A percentile compares a stretch with the other conserved stretches of the same genome.
phyloP scores from a whole-genome alignment of 2,113 vertebrate genomes.

The Oxyruncus cristatus region DNA sequence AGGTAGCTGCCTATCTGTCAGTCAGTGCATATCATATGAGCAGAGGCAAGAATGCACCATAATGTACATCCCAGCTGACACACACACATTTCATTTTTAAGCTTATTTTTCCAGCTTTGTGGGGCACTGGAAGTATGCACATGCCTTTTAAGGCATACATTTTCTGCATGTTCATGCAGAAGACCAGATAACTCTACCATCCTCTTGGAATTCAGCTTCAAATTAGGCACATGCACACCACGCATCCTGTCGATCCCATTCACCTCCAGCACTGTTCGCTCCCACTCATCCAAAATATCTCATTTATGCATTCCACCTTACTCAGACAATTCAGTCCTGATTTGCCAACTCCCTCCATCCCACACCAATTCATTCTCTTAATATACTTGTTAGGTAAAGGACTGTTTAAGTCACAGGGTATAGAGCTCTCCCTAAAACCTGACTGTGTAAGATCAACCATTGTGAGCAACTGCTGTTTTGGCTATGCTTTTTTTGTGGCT shows the following conservation, averaged over 20 bases:
- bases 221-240: background rate
- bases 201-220: background rate
- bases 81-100: background rate
- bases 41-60: background rate
- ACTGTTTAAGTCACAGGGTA: background rate
- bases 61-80: background rate
- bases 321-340: background rate
- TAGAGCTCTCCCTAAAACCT: background rate
- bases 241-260: background rate
- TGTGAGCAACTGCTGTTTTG: background rate
- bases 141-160: background rate
- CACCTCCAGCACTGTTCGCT: background rate
- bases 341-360: background rate
- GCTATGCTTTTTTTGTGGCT: background rate
- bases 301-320: fast-evolving
- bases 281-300: background rate
- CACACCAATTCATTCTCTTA: background rate
- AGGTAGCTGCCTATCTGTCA: background rate
- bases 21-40: background rate
- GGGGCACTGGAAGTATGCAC: background rate
- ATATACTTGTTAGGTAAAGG: background rate
- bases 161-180: background rate
- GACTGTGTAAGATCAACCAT: background rate
- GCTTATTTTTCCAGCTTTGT: background rate
- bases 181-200: background rate